These are phyloP conservation scores for Centruroides sculpturatus DNA, from an alignment of 1,140 invertebrate genomes.

Conservation along the genomic window DNA sequence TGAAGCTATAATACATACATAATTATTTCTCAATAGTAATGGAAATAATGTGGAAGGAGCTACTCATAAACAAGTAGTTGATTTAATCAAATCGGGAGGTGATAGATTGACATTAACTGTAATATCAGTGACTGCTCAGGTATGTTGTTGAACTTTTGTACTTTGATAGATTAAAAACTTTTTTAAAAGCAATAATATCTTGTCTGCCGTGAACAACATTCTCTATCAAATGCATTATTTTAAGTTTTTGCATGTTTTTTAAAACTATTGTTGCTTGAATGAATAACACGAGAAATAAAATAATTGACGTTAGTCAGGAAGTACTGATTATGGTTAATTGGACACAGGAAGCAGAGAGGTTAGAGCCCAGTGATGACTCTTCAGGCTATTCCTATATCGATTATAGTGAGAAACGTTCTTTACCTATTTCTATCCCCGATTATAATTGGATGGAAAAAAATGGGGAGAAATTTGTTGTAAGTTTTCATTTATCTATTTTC, in stretches of 20 bases:
- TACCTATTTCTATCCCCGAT: constrained; percentile 96
- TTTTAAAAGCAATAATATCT: too few relatives aligned
- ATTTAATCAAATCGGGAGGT: constrained; percentile 95
- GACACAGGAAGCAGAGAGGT: constrained; percentile 56
- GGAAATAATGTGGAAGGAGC: constrained; percentile 94
- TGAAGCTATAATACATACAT: too few relatives aligned
- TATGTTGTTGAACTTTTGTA: constrained; percentile 25
- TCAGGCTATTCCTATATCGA: constrained; percentile 82
- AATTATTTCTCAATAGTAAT: constrained; percentile 49
- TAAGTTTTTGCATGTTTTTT: too few relatives aligned
- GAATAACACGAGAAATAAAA: too few relatives aligned
- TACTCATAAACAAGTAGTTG: constrained; percentile 97
- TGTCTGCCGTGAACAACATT: too few relatives aligned
- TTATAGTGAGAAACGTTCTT: constrained; percentile 92
- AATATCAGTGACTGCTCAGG: constrained; percentile 83
- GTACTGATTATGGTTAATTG: not conserved
- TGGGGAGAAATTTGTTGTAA: constrained; percentile 78
- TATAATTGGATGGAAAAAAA: constrained; percentile 64
- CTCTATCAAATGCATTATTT: too few relatives aligned
- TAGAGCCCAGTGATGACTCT: constrained; percentile 76
- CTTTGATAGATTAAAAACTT: too few relatives aligned
- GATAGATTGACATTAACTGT: constrained; percentile 90
- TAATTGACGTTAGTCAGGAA: too few relatives aligned
- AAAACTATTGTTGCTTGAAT: too few relatives aligned
- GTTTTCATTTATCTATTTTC: constrained; percentile 15